Evolutionary conservation across 2,888 invertebrate genomes (phyloP), one percentile per base, ranked within the genome.

Genomic region (Cephonodes hylas): DNA sequence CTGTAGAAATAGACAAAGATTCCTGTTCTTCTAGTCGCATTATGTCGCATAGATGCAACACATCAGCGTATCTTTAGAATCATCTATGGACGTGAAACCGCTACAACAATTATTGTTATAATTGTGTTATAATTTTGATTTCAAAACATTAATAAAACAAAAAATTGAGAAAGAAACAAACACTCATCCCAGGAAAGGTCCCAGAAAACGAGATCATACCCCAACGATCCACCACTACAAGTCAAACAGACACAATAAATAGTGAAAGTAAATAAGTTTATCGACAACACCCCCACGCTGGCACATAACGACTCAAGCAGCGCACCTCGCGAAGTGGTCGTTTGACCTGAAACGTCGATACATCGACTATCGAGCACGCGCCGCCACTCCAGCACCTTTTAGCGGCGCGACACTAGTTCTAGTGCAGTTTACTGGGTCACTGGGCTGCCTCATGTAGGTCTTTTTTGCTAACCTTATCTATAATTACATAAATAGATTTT

Each of bases 281-380:
- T 68, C 67, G 69, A 70, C 53, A 62, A 1, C 1, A 13, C 0
- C 57, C 48, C 75, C 48, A 31, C 77, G 44, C 75, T 76, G 72
- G 5, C 59, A 20, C 45, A 65, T 64, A 64, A 59, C 69, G 72
- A 67, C 60, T 72, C 65, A 71, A 75, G 76, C 71, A 69, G 46
- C 66, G 69, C 73, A 69, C 75, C 76, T 71, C 71, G 65, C 64
- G 73, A 79, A 69, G 85, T 77, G 83, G 79, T 77, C 82, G 85
- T 79, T 84, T 80, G 85, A 79, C 81, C 84, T 81, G 80, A 81
- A 82, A 81, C 74, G 78, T 72, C 83, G 85, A 84, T 83, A 84
- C 82, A 86, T 78, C 80, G 81, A 73, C 82, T 80, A 83, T 89
- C 86, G 88, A 91, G 87, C 91, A 91, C 91, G 91, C 82, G 83